Percentiles rank a stretch among this genome's conserved stretches.
phyloP scores from a whole-genome alignment of 1,140 invertebrate genomes.

The Lepeophtheirus salmonis region DNA sequence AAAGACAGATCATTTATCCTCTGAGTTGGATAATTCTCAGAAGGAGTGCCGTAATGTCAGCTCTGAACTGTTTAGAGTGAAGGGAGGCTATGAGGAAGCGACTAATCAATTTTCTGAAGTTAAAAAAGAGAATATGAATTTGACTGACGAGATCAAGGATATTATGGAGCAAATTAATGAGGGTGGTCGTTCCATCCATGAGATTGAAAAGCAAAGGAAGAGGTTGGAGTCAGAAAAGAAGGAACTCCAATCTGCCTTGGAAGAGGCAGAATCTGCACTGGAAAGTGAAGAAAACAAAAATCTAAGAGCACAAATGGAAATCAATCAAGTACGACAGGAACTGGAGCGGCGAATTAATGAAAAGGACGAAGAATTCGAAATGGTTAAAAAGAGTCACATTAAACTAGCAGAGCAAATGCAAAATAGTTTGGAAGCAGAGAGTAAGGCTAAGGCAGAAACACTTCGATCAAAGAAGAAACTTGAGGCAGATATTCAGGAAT shows the following conservation, averaged over 20 bases:
- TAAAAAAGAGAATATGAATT: conserved; percentile 35
- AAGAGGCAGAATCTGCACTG: conserved; percentile 38
- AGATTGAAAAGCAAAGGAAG: conserved; percentile 34
- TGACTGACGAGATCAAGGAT: conserved; percentile 34
- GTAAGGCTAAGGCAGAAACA: conserved; percentile 43
- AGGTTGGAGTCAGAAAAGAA: conserved; percentile 89
- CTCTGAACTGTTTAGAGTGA: conserved; percentile 34
- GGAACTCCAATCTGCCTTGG: conserved; percentile 75
- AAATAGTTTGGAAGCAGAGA: conserved; percentile 40
- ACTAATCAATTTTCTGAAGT: conserved; percentile 31
- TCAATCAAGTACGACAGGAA: conserved; percentile 36
- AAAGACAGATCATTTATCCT: conserved; percentile 35
- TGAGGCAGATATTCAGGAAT: conserved; percentile 41
- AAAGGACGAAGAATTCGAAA: conserved; percentile 45
- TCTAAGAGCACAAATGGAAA: conserved; percentile 27
- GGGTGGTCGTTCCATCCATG: conserved; percentile 31
- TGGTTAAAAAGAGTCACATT: conserved; percentile 40
- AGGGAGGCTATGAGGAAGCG: conserved; percentile 32
- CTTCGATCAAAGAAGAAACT: conserved; percentile 42
- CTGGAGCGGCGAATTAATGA: conserved; percentile 40
- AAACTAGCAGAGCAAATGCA: conserved; percentile 37
- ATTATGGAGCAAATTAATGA: conserved; percentile 36
- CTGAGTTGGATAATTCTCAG: conserved; percentile 31
- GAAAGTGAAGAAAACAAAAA: conserved; percentile 33
- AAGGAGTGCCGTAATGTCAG: conserved; percentile 27